Evolutionary conservation across 2,113 vertebrate genomes (phyloP).

Genomic region (Pluvianellus socialis): DNA sequence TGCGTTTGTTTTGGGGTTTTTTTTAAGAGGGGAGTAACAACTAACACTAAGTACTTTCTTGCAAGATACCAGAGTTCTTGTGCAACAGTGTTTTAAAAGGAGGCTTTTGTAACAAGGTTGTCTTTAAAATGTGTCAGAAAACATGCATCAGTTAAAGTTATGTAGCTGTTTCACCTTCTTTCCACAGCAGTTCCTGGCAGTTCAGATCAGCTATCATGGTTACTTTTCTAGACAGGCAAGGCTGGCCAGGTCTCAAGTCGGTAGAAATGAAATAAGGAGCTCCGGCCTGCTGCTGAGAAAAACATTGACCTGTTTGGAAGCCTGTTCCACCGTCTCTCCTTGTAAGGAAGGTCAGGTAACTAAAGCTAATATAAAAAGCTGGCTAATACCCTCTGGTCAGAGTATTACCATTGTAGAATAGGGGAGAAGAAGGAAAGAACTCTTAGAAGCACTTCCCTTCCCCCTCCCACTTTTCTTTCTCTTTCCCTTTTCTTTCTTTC

Average conservation of each 20-base stretch:
- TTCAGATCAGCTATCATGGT: neutral
- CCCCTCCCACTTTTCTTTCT: neutral
- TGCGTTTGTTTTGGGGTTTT: neutral
- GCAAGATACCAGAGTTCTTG: fast-evolving
- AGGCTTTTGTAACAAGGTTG: neutral
- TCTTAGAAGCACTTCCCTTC: neutral
- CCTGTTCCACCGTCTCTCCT: neutral
- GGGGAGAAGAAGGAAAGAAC: neutral
- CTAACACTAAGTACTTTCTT: neutral
- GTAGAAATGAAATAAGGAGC: neutral
- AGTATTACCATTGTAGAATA: neutral
- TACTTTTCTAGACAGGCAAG: neutral
- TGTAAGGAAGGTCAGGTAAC: neutral
- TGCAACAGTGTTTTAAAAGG: neutral
- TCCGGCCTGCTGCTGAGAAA: neutral
- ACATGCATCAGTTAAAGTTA: neutral
- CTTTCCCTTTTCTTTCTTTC: fast-evolving
- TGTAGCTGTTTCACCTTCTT: neutral
- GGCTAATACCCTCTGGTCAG: neutral
- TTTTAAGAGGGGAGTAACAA: neutral
- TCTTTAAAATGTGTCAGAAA: neutral
- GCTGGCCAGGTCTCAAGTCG: neutral
- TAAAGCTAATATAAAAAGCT: neutral
- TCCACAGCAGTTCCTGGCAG: neutral
- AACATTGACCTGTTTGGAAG: neutral